A percentile compares a stretch with the other conserved stretches of the same genome.
Conservation (phyloP, 2,113 vertebrate genomes). For the Dascyllus trimaculatus region DNA sequence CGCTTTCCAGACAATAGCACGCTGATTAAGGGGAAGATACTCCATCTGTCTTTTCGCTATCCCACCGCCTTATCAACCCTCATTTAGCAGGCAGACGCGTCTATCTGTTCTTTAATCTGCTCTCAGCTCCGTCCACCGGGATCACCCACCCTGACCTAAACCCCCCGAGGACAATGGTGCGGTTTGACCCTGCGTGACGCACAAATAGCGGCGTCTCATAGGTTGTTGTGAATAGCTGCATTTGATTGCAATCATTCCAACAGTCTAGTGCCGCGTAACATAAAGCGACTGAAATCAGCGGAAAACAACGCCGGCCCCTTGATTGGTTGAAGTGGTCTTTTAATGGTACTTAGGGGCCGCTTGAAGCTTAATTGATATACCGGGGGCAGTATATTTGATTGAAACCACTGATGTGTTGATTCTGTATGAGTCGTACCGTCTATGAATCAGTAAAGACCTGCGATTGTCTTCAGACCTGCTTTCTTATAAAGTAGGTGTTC, state of each 20-base stretch:
- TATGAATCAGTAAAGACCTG: too few relatives aligned
- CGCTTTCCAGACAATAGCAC: constrained; percentile 52
- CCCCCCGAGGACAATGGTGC: constrained; percentile 9
- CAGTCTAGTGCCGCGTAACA: not conserved
- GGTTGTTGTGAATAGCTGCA: constrained; percentile 29
- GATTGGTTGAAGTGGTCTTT: constrained; percentile 52
- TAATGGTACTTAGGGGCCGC: constrained; percentile 23
- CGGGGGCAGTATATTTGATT: constrained; percentile 64
- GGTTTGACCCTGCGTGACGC: constrained; percentile 21
- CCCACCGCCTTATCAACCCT: constrained; percentile 38
- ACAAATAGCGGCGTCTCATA: constrained; percentile 25
- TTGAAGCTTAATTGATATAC: constrained; percentile 42
- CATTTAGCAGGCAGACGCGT: constrained; percentile 35
- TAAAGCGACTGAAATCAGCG: constrained; percentile 23
- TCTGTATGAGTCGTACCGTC: not conserved
- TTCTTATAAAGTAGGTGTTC: not conserved
- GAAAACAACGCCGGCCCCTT: constrained; percentile 29
- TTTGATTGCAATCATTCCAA: constrained; percentile 23
- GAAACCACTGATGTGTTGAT: constrained; percentile 7
- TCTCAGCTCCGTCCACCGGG: constrained; percentile 19
- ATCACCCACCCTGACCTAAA: constrained; percentile 38
- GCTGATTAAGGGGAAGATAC: constrained; percentile 55
- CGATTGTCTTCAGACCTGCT: not conserved
- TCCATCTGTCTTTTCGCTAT: constrained; percentile 1
- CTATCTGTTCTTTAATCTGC: constrained; percentile 40